Percentiles rank a stretch among this genome's conserved stretches.
phyloP scores from a whole-genome alignment of 1,140 invertebrate species.

The Cydia strobilella region DNA sequence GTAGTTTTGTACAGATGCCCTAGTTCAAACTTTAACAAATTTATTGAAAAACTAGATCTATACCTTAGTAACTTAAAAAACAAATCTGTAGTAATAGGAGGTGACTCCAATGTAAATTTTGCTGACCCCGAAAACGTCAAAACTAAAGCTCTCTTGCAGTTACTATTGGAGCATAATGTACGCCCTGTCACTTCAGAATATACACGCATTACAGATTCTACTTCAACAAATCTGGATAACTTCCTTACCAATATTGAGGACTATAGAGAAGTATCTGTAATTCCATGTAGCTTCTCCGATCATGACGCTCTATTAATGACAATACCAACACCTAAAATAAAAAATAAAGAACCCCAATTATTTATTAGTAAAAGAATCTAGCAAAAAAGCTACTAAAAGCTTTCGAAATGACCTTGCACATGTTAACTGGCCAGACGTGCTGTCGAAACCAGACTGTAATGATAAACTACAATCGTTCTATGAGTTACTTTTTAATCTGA shows the following conservation, averaged over 20 bases:
- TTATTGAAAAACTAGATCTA: neutral
- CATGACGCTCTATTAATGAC: neutral
- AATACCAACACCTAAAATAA: neutral
- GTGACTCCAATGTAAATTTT: no score
- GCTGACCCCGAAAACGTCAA: neutral
- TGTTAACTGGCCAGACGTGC: neutral
- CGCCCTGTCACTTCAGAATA: neutral
- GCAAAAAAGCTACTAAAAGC: neutral
- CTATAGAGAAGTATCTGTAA: neutral
- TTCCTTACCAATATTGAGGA: neutral
- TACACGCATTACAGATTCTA: neutral
- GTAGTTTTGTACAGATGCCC: neutral
- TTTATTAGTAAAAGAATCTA: constrained; percentile 1
- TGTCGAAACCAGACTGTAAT: neutral
- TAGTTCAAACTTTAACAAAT: neutral
- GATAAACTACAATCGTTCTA: constrained; percentile 4
- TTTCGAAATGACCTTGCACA: neutral
- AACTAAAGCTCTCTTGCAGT: neutral
- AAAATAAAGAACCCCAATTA: neutral
- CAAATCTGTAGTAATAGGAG: neutral
- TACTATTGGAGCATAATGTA: neutral
- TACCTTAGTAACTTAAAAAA: neutral
- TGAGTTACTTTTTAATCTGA: neutral
- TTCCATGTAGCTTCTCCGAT: constrained; percentile 13
- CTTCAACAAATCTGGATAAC: constrained; percentile 4